Conservation (phyloP, 2,113 vertebrate genomes). For the Halcyon malimbica region DNA sequence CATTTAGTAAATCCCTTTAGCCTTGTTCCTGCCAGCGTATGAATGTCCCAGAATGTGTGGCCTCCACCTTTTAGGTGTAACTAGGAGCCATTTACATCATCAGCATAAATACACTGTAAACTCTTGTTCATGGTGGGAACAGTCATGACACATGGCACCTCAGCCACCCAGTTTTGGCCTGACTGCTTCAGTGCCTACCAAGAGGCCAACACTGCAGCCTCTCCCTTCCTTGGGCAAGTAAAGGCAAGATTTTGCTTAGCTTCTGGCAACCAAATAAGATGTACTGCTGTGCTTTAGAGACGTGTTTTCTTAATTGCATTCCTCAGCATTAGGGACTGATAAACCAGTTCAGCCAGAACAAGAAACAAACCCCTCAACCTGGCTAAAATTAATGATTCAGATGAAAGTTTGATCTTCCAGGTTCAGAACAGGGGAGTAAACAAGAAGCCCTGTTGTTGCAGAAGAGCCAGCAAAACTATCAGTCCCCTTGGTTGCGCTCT, state of each 20-base stretch:
- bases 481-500: background rate
- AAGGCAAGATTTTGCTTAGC: slow-evolving; percentile 10
- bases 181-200: background rate
- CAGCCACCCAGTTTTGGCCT: background rate
- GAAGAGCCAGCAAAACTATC: background rate
- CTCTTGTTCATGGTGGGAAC: background rate
- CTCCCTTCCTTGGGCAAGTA: background rate
- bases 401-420: background rate
- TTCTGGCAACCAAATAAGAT: background rate
- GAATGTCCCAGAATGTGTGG: background rate
- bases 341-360: slow-evolving; percentile 26
- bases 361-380: background rate
- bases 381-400: background rate
- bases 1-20: background rate
- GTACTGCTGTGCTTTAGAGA: background rate
- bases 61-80: background rate
- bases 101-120: background rate
- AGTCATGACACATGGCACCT: background rate
- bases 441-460: background rate
- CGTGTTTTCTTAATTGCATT: background rate
- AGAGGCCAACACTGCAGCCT: background rate
- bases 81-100: background rate
- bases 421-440: background rate
- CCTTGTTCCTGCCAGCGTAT: background rate
- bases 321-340: slow-evolving; percentile 12